phyloP scores from a whole-genome alignment of 1,140 invertebrate genomes.

The Dendrolimus punctatus region DNA sequence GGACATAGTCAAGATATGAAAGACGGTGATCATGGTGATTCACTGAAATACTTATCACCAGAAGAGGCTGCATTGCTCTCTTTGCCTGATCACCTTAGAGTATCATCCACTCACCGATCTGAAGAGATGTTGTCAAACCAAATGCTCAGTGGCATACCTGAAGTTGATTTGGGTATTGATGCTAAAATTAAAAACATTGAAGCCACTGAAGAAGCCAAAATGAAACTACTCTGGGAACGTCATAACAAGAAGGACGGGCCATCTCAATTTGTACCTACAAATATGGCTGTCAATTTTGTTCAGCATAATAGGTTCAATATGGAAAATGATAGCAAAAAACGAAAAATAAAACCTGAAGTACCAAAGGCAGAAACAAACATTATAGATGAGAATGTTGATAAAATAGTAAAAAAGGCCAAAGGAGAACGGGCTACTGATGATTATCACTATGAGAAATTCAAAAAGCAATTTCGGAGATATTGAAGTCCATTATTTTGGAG shows the following conservation, averaged over 20 bases:
- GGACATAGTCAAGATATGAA: conserved; percentile 43
- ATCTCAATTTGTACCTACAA: conserved; percentile 96
- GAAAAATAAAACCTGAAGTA: conserved; percentile 69
- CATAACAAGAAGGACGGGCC: conserved; percentile 95
- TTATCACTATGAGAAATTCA: conserved; percentile 97
- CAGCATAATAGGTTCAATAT: conserved; percentile 85
- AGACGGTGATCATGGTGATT: conserved; percentile 57
- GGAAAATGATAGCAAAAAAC: conserved; percentile 67
- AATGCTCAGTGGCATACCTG: conserved; percentile 99
- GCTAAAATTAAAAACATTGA: conserved; percentile 98
- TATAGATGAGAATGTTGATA: conserved; percentile 70
- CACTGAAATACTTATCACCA: conserved; percentile 83
- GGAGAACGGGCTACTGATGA: conserved; percentile 96
- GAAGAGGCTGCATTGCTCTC: conserved; percentile 90
- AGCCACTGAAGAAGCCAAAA: conserved; percentile 97
- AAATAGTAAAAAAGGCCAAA: conserved; percentile 78
- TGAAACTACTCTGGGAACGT: conserved; percentile 89
- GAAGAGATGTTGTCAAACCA: conserved; percentile 99
- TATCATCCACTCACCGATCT: conserved; percentile 85
- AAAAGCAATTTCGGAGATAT: conserved; percentile 95
- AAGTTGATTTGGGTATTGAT: conserved; percentile 98
- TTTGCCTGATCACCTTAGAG: conserved; percentile 89
- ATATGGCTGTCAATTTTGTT: conserved; percentile 98
- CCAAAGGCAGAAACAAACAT: conserved; percentile 60
- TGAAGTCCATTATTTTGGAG: conserved; percentile 41